Conservation (phyloP, 2,797 vertebrate genomes). For the Salmo trutta region DNA sequence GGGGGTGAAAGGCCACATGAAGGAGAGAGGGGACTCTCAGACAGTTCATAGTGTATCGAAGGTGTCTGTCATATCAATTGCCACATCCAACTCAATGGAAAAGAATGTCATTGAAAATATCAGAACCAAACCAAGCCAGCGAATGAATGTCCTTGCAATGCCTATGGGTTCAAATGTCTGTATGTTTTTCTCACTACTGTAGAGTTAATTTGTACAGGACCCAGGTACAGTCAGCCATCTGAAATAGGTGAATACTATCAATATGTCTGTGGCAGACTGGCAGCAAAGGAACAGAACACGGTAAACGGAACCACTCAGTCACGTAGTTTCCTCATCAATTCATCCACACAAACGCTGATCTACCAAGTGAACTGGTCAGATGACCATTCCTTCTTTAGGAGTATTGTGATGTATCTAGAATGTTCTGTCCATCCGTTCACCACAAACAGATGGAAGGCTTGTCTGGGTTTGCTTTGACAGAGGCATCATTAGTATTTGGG, state of each 20-base stretch:
- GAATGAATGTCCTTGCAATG: background rate
- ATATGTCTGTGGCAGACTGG: background rate
- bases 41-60: background rate
- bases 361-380: background rate
- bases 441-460: constrained; percentile 6
- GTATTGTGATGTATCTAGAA: background rate
- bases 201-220: background rate
- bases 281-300: background rate
- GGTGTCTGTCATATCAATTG: background rate
- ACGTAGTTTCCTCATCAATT: background rate
- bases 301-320: background rate
- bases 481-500: constrained; percentile 33
- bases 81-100: background rate
- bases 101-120: background rate
- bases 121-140: background rate
- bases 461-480: constrained; percentile 6
- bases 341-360: background rate
- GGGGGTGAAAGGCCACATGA: constrained; percentile 40
- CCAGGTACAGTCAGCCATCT: background rate
- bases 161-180: background rate
- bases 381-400: background rate
- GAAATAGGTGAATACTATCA: background rate
- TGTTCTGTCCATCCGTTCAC: background rate
- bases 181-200: background rate
- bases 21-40: constrained; percentile 37